Base-by-base conservation (phyloP, 2,888 invertebrate genomes). In the Patella ulyssiponensis region DNA sequence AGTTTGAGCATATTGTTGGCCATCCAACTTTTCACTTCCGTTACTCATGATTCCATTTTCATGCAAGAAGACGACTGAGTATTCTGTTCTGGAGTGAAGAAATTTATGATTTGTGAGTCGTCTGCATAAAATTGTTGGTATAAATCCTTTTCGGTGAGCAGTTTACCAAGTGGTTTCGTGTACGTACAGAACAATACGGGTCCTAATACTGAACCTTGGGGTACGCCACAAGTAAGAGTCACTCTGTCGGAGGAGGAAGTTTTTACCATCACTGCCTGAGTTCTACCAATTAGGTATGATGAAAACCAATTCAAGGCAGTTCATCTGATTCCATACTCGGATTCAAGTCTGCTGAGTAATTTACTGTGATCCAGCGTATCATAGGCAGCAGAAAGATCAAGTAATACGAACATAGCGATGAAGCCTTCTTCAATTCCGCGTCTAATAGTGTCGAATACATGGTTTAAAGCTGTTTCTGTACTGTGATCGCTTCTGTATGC, bases 51-150 rank as follows among this genome's bases (percentile, higher is more conserved):
- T 58, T 58, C 14, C 58, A 58, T 58, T 5, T 11, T 27, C 1
- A 27, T 27, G 27, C 27, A 27, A 27, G 27, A 27, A 1, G 27
- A 27, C 2, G 3, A 27, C 27, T 27, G 27, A 27, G 3, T 27
- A 27, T 27, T 2, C 27, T 27, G 27, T 27, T 27, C 27, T 58
- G n/a, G 58, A 58, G 58, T 58, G 20, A 58, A 58, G 3, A n/a
- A 9, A 51, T 72, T 56, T 53, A 52, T 76, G 14, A 73, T 73
- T 73, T 79, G 77, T 23, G 78, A 73, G 75, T 80, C 81, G 72
- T 79, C 79, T 11, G 80, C 80, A 74, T 82, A 81, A n/a, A n/a
- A 82, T 53, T 83, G 79, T 71, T 79, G 71, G 15, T 75, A 33
- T 14, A 82, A 71, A 52, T 77, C 73, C 78, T 83, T 77, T 20